Evolutionary conservation across 2,113 vertebrate genomes (phyloP).

Genomic region (Leptobrachium leishanense): DNA sequence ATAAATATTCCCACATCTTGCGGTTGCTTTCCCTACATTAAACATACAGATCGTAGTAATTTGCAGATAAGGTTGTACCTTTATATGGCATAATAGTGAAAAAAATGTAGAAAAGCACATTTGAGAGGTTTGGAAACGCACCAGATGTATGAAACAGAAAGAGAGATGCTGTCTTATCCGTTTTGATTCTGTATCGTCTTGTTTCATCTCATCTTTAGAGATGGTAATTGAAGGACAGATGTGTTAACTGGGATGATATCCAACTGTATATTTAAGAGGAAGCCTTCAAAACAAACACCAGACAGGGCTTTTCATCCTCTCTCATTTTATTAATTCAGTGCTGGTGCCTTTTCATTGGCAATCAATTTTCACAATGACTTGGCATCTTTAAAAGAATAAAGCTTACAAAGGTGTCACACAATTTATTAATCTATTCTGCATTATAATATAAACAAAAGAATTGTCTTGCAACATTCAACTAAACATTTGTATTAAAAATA

Average conservation of each 20-base stretch:
- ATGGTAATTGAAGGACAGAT: constrained; percentile 49
- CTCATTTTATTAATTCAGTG: neutral
- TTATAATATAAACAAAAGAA: neutral
- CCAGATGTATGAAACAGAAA: constrained; percentile 15
- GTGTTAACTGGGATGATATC: constrained; percentile 33
- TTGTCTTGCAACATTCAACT: neutral
- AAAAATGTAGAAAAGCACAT: constrained; percentile 11
- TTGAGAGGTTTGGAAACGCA: constrained; percentile 5
- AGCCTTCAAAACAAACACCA: constrained; percentile 28
- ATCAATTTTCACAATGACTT: neutral
- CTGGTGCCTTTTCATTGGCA: neutral
- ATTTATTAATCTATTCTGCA: neutral
- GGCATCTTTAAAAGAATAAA: neutral
- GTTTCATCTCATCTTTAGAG: constrained; percentile 39
- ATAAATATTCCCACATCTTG: constrained; percentile 4
- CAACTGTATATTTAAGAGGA: constrained; percentile 45
- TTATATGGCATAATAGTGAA: constrained; percentile 16
- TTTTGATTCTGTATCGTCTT: constrained; percentile 22
- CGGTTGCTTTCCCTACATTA: neutral
- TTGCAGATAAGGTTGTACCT: constrained; percentile 1
- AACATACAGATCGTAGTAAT: neutral
- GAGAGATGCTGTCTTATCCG: constrained; percentile 18
- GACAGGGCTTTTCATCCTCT: constrained; percentile 13
- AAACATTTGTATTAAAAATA: neutral
- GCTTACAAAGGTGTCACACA: neutral